Percentiles rank a stretch among this genome's conserved stretches.
These are phyloP conservation scores for Lasaia peninsularis DNA, from an alignment of 1,140 invertebrate genomes.

Conservation along the genomic window DNA sequence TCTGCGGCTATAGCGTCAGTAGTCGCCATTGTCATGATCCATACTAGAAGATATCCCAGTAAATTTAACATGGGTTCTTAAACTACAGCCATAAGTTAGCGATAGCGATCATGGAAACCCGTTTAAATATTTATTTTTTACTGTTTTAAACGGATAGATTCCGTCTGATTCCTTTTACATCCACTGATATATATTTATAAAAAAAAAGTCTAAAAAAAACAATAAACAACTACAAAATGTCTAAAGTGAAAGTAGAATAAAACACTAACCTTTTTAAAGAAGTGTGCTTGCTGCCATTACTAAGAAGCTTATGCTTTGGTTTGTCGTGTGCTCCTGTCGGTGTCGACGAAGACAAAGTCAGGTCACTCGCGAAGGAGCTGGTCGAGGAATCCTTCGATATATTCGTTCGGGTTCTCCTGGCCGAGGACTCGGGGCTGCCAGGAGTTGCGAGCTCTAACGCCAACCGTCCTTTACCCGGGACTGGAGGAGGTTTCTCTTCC, in stretches of 20 bases:
- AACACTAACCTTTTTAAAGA: constrained; percentile 79
- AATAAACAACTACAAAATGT: too few relatives aligned
- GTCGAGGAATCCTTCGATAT: constrained; percentile 79
- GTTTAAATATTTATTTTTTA: too few relatives aligned
- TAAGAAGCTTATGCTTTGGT: constrained; percentile 77
- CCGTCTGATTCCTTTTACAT: too few relatives aligned
- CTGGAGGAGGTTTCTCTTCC: constrained; percentile 80
- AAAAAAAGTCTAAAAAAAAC: too few relatives aligned
- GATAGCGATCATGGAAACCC: too few relatives aligned
- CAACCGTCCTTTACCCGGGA: constrained; percentile 72
- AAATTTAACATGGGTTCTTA: too few relatives aligned
- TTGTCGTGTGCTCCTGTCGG: constrained; percentile 76
- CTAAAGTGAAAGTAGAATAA: neutral
- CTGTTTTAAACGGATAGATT: too few relatives aligned
- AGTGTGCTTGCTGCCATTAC: constrained; percentile 80
- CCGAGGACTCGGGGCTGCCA: constrained; percentile 49
- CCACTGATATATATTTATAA: too few relatives aligned
- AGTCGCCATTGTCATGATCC: too few relatives aligned
- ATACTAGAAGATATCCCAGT: too few relatives aligned
- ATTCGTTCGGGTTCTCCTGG: constrained; percentile 50
- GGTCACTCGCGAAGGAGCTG: constrained; percentile 78
- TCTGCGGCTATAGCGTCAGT: too few relatives aligned
- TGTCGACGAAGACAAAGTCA: constrained; percentile 78
- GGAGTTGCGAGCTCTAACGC: constrained; percentile 67
- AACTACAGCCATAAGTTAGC: too few relatives aligned